A percentile compares a stretch with the other conserved stretches of the same genome.
These are phyloP conservation scores for Esperia sulphurella DNA, from an alignment of 2,888 invertebrate genomes.

Conservation along the genomic window DNA sequence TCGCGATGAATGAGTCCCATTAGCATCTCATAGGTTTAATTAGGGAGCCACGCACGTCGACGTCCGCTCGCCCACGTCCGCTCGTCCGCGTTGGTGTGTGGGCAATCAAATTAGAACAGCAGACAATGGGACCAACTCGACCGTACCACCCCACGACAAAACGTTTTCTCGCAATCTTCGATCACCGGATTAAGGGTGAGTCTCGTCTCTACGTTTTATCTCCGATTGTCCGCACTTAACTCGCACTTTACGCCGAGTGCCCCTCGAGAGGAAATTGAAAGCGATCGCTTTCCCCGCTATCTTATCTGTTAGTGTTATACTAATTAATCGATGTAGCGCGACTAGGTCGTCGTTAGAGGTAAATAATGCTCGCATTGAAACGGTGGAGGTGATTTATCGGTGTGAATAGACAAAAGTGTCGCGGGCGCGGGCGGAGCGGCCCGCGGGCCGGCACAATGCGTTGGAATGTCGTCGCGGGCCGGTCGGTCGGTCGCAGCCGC, in stretches of 20 bases:
- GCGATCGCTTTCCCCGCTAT: conserved; percentile 76
- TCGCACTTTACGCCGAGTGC: conserved; percentile 76
- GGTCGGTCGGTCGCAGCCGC: conserved; percentile 37
- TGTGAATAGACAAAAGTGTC: conserved; percentile 77
- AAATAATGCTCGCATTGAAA: conserved; percentile 69
- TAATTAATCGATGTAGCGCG: conserved; percentile 76
- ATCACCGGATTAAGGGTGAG: conserved; percentile 77
- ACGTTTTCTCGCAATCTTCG: conserved; percentile 79
- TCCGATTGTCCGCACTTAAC: conserved; percentile 79
- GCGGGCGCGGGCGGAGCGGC: conserved; percentile 71
- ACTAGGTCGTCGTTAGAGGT: conserved; percentile 66
- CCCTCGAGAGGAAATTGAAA: conserved; percentile 79
- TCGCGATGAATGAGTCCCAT: conserved; percentile 57
- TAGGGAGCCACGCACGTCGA: conserved; percentile 53
- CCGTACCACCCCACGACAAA: conserved; percentile 76
- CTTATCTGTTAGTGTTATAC: conserved; percentile 75
- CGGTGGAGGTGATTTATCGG: conserved; percentile 71
- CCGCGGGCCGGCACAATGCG: conserved; percentile 55
- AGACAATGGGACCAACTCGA: conserved; percentile 66
- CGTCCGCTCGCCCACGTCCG: conserved; percentile 48
- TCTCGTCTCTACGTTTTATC: conserved; percentile 77
- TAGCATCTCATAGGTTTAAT: conserved; percentile 70
- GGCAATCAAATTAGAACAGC: conserved; percentile 72
- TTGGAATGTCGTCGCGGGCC: conserved; percentile 59
- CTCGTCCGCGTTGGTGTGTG: conserved; percentile 52